Conservation (phyloP, 2,113 vertebrate genomes). For the Bambusicola thoracicus region DNA sequence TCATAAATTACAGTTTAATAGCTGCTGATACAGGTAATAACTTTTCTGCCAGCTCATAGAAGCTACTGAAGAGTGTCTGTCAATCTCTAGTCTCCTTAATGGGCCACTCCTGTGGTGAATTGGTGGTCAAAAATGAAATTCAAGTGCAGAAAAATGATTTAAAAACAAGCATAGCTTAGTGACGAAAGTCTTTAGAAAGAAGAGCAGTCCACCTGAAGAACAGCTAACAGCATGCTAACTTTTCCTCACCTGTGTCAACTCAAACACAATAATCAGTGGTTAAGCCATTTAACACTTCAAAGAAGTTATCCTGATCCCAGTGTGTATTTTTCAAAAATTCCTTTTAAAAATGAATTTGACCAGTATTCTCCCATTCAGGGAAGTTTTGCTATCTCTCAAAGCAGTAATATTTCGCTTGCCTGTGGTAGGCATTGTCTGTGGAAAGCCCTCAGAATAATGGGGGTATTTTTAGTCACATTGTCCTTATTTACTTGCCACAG, state of each 20-base stretch:
- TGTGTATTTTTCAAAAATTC: neutral
- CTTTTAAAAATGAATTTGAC: neutral
- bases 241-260: neutral
- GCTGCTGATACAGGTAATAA: neutral
- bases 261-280: neutral
- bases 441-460: neutral
- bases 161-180: neutral
- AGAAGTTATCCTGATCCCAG: neutral
- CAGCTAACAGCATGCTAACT: neutral
- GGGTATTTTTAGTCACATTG: neutral
- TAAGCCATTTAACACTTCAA: neutral
- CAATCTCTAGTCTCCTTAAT: neutral
- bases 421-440: neutral
- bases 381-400: conserved; percentile 6
- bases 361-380: neutral
- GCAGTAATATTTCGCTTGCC: neutral
- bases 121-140: neutral
- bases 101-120: neutral
- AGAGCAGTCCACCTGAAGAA: neutral
- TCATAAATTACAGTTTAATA: neutral
- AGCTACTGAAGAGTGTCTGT: neutral
- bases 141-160: neutral
- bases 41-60: neutral
- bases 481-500: neutral
- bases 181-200: neutral